Conservation (phyloP, 2,797 vertebrate genomes). For the Gobionotothen gibberifrons region DNA sequence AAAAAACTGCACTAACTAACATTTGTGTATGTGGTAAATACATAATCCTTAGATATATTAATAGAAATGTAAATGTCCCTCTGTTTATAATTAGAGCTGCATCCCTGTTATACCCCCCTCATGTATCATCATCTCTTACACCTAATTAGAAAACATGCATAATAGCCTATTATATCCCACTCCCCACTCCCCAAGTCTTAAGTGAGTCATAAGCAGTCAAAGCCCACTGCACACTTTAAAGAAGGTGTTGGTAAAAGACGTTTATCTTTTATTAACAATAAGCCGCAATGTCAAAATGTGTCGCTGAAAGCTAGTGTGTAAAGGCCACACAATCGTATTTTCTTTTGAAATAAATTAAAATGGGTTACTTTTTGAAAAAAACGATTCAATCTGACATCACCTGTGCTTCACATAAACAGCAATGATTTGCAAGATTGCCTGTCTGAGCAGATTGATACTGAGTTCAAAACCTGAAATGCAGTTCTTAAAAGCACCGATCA, state of each 20-base stretch:
- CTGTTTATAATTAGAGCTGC: constrained; percentile 43
- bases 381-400: constrained; percentile 11
- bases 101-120: constrained; percentile 29
- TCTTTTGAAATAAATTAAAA: constrained; percentile 12
- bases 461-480: constrained; percentile 8
- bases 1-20: neutral
- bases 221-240: constrained; percentile 35
- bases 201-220: constrained; percentile 57
- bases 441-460: neutral
- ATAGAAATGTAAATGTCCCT: constrained; percentile 34
- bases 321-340: constrained; percentile 9
- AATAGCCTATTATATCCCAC: constrained; percentile 49
- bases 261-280: constrained; percentile 34
- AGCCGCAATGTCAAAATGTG: constrained; percentile 21
- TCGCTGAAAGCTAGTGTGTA: neutral
- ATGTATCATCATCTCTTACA: constrained; percentile 53
- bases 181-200: constrained; percentile 33
- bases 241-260: constrained; percentile 3
- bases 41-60: constrained; percentile 28
- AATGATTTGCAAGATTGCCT: neutral
- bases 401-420: constrained; percentile 10
- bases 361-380: constrained; percentile 2
- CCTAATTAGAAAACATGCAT: constrained; percentile 61
- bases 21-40: constrained; percentile 2
- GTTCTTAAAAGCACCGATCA: neutral